A percentile compares a stretch with the other conserved stretches of the same genome.
These are phyloP conservation scores for Aleiodes testaceus DNA, from an alignment of 2,888 invertebrate genomes.

Conservation along the genomic window DNA sequence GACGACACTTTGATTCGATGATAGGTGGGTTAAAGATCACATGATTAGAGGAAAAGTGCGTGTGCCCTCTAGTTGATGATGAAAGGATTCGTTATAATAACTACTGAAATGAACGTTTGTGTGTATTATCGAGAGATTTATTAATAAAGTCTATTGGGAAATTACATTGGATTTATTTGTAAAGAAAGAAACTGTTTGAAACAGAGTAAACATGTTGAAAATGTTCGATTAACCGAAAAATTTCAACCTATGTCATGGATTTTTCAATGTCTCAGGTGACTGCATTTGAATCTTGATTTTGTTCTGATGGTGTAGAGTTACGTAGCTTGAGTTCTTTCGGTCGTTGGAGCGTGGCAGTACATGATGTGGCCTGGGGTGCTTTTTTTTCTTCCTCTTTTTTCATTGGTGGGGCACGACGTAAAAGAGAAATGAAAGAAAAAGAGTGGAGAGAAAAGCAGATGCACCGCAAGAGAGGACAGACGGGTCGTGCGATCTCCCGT, in stretches of 20 bases:
- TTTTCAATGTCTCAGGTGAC: slow-evolving; percentile 2
- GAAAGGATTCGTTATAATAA: slow-evolving; percentile 28
- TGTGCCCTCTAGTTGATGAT: slow-evolving; percentile 45
- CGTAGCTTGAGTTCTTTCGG: slow-evolving; percentile 7
- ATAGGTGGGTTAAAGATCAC: slow-evolving; percentile 47
- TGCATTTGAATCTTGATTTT: slow-evolving; percentile 27
- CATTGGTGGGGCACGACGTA: slow-evolving; percentile 33
- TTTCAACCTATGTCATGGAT: too few relatives aligned
- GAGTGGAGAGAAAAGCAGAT: slow-evolving; percentile 56
- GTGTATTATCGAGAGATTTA: slow-evolving; percentile 8
- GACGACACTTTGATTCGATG: slow-evolving; percentile 44
- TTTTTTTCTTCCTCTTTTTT: too few relatives aligned
- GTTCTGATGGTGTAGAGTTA: slow-evolving; percentile 23
- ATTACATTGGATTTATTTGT: slow-evolving; percentile 6
- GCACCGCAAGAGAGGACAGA: slow-evolving; percentile 50
- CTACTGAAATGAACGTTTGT: slow-evolving; percentile 15
- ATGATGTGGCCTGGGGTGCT: slow-evolving; percentile 24
- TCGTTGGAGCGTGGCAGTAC: slow-evolving; percentile 36
- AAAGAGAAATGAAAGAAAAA: slow-evolving; percentile 39
- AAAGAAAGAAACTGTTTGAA: neutral
- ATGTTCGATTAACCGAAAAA: neutral
- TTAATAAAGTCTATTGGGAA: neutral
- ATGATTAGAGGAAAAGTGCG: slow-evolving; percentile 45
- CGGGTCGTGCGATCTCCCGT: slow-evolving; percentile 53
- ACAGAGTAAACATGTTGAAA: neutral